Base-by-base conservation (phyloP, 1,140 invertebrate species). In the Nephotettix cincticeps region DNA sequence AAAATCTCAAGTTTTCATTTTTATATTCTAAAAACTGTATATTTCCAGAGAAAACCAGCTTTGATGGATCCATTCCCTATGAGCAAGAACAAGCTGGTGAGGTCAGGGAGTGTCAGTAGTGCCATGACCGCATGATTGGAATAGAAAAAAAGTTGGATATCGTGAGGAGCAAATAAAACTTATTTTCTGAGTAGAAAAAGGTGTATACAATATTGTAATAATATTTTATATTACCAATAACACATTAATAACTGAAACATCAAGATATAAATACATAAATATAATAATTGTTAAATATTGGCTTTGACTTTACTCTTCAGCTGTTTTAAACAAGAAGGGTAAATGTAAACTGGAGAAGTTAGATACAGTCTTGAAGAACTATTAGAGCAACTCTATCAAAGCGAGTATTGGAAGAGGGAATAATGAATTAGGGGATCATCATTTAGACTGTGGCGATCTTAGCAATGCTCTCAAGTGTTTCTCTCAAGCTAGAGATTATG, bases 401-500 rank as follows among this genome's bases (percentile, higher is more conserved):
- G 94, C 96, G 80, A 93, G 92, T 75, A 95, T 96, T 77, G 83
- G 97, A 77, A 87, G 97, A 77, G 97, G 97, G 14, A 76, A 75
- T 83, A 96, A 99, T 82, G 97, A 99, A 81, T 83, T 99, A 23
- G 98, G 97, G 17, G 96, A 99, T 79, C 97, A 99, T 80, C 98
- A 99, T 81, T 84, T 99, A 17, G 95, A 97, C 77, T 98, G 95
- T 82, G 98, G 97, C 21, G 97, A 99, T 83, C 83, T 99, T 0
- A 92, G 91, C 32, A 99, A 99, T 86, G 98, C 98, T n/a, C 81
- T 99, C 0, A 99, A 99, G 82, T 98, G 96, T 81, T 99, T 98
- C 80, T 97, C 95, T 2, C 86, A 97, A 78, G 96, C 97, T 25
- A 85, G 98, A 74, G 98, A 99, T 82, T 99, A 99, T 99, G 97